phyloP scores from a whole-genome alignment of 2,113 vertebrate species.

The Chaetura pelagica region DNA sequence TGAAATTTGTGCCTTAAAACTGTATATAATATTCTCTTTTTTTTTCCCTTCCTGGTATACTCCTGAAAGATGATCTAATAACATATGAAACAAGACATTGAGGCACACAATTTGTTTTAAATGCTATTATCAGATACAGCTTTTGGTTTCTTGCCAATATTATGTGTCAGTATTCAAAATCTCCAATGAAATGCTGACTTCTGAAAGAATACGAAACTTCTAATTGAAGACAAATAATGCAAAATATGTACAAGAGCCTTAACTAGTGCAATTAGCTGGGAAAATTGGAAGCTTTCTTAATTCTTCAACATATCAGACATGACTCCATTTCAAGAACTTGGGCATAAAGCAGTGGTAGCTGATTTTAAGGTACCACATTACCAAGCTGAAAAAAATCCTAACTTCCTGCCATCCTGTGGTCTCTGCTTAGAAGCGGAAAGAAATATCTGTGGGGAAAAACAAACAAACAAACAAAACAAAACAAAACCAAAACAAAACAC shows the following conservation, averaged over 20 bases:
- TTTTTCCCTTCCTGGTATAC: neutral
- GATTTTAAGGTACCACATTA: neutral
- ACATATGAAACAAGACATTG: neutral
- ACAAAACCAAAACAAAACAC: no score
- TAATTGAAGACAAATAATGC: neutral
- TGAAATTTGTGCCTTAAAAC: neutral
- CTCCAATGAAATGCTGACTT: neutral
- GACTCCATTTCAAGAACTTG: neutral
- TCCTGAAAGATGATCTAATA: neutral
- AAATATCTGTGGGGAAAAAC: neutral
- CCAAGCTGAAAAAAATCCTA: neutral
- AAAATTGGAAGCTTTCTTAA: neutral
- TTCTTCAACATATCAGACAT: neutral
- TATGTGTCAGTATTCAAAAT: neutral
- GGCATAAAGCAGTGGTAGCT: neutral
- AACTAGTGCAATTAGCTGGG: neutral
- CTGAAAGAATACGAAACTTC: neutral
- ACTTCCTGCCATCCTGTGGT: neutral
- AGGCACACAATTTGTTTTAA: neutral
- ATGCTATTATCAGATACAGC: neutral
- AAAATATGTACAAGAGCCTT: neutral
- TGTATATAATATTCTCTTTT: neutral
- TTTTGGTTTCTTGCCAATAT: constrained; percentile 7
- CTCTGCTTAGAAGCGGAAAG: neutral
- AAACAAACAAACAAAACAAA: no score